Evolutionary conservation across 2,113 vertebrate species (phyloP).

Genomic region (Hippocampus comes): DNA sequence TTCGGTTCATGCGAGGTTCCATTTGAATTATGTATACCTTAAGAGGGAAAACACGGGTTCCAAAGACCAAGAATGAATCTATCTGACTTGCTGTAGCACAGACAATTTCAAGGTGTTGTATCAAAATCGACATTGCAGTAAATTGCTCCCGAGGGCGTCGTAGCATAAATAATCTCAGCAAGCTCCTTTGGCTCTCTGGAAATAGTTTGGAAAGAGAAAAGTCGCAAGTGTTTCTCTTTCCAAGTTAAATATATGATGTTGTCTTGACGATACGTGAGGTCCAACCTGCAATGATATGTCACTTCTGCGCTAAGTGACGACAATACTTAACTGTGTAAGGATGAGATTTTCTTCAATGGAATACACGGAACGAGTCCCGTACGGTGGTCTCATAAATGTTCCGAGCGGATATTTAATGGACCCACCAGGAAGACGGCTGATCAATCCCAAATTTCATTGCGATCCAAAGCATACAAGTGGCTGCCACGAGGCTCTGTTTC

Average conservation of each 20-base stretch:
- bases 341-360: slow-evolving; percentile 3
- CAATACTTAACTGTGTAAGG: neutral
- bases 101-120: neutral
- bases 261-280: slow-evolving; percentile 8
- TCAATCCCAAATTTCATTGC: slow-evolving; percentile 4
- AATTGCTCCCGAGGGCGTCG: neutral
- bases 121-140: neutral
- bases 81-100: too few relatives aligned
- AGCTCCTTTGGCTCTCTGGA: slow-evolving; percentile 2
- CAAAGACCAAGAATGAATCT: neutral
- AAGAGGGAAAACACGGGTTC: neutral
- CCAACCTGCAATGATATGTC: slow-evolving; percentile 9
- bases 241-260: neutral
- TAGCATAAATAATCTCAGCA: neutral
- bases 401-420: neutral
- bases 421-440: slow-evolving; percentile 9
- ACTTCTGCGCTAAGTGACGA: slow-evolving; percentile 16
- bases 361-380: neutral
- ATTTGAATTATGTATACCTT: neutral
- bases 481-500: slow-evolving; percentile 5
- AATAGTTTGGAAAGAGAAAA: slow-evolving; percentile 8
- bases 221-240: slow-evolving; percentile 3
- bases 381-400: slow-evolving; percentile 6
- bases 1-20: neutral
- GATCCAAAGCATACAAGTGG: slow-evolving; percentile 6